Evolutionary conservation across 2,797 vertebrate species (phyloP), one percentile per base, ranked within the genome.

Genomic region (Tympanoctomys barrerae): DNA sequence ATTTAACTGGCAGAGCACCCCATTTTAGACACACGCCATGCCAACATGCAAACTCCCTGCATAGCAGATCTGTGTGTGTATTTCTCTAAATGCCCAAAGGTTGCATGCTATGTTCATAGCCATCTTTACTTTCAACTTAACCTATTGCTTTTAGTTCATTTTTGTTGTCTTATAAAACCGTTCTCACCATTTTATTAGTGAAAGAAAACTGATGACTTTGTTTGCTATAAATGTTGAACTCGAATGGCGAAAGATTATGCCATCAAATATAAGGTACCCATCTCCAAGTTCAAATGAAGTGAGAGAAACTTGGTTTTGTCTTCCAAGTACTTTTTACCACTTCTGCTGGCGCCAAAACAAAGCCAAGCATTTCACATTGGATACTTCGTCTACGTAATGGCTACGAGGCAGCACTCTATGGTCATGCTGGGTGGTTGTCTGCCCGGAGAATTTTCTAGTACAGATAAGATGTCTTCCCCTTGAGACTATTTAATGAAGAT

Each of bases 121-220:
- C 42, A 71, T 59, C 33, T 93, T 91, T n/a, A 87, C 85, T 91
- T 96, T 90, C 49, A 86, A 71, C 6, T 77, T 73, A 87, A 36
- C 36, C 16, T 81, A 31, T 93, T 12, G 71, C 28, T 46, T 78
- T 19, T 71, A 89, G 86, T 89, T 7, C 24, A 42, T 46, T 75
- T 21, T 75, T 46, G 5, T 75, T 46, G n/a, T 78, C 57, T 64
- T 62, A 21, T 68, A 42, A 42, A 81, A 87, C 28, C 71, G 0
- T 36, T 18, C 4, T 75, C 11, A 46, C 9, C 2, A 86, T 71
- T 73, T 71, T 94, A 78, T 42, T 33, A 14, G 28, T 52, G 26
- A 89, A 82, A 80, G 39, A 7, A 81, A 78, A 73, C 18, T 64
- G 19, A 54, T 84, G 28, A 4, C 24, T 68, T 84, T 8, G 8